These are phyloP conservation scores for Babyrousa celebensis DNA, from an alignment of 2,797 vertebrate genomes.

Conservation along the genomic window DNA sequence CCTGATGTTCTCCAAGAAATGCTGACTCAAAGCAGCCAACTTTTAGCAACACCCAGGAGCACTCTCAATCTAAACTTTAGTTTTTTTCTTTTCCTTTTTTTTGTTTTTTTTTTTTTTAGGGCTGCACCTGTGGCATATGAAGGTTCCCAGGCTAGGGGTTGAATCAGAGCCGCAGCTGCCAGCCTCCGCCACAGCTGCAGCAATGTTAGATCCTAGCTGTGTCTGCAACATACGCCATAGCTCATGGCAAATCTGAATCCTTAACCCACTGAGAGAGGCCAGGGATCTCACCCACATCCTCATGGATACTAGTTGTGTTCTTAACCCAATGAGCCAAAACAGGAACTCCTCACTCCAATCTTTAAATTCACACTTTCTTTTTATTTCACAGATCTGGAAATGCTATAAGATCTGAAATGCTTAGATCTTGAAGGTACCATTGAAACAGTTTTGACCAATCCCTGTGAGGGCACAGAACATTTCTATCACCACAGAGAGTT, in stretches of 20 bases:
- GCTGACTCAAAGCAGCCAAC: not conserved
- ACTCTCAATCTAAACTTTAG: not conserved
- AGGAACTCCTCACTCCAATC: not conserved
- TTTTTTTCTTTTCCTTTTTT: not conserved
- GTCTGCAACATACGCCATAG: too few species aligned
- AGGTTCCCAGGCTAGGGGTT: too few species aligned
- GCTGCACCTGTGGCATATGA: too few species aligned
- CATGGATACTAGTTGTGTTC: too few species aligned
- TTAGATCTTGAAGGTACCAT: not conserved
- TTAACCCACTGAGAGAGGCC: too few species aligned
- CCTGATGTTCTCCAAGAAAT: not conserved
- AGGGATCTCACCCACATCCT: too few species aligned
- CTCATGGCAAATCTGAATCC: too few species aligned
- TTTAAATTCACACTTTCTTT: constrained; percentile 20
- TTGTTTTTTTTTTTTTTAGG: too few species aligned
- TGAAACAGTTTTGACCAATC: not conserved
- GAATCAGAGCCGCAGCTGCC: too few species aligned
- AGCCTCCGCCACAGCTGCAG: too few species aligned
- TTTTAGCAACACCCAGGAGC: not conserved
- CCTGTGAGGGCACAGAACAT: not conserved
- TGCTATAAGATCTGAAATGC: not conserved
- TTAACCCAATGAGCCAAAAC: too few species aligned
- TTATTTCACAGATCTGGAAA: not conserved
- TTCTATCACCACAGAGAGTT: not conserved
- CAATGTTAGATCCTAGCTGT: too few species aligned